A percentile compares a stretch with the other conserved stretches of the same genome.
Conservation (phyloP, 2,797 vertebrate genomes). For the Gadopsis bispinosus region DNA sequence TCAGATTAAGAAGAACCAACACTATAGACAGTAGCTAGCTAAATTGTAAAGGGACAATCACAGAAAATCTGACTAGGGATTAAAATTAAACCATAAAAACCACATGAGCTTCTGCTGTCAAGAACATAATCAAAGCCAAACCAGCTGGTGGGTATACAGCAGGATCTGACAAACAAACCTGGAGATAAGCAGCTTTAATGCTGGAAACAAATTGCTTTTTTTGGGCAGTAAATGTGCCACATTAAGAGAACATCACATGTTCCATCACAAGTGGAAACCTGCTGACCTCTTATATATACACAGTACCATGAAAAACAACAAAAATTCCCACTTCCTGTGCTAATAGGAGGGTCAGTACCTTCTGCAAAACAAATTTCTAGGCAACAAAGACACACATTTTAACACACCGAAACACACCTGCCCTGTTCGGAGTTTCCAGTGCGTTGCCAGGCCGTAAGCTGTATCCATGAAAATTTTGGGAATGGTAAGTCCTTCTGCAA, state of each 20-base stretch:
- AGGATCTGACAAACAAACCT: not conserved
- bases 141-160: not conserved
- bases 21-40: not conserved
- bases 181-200: not conserved
- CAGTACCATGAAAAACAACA: too few relatives aligned
- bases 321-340: slow-evolving; percentile 3
- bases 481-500: slow-evolving; percentile 86
- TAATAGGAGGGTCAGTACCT: not conserved
- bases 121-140: not conserved
- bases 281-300: not conserved
- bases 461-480: slow-evolving; percentile 90
- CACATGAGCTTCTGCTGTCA: not conserved
- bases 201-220: slow-evolving; percentile 17
- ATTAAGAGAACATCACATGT: slow-evolving; percentile 13
- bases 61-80: not conserved
- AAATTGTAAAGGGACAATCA: not conserved
- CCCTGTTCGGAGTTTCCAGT: slow-evolving; percentile 89
- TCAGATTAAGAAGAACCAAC: not conserved
- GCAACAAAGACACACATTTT: not conserved
- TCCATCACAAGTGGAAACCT: not conserved
- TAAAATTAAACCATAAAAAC: not conserved
- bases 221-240: slow-evolving; percentile 7
- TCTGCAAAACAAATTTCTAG: not conserved
- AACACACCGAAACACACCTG: slow-evolving; percentile 79
- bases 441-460: slow-evolving; percentile 87